phyloP scores from a whole-genome alignment of 2,797 vertebrate species.

The Phyllotis vaccarum region DNA sequence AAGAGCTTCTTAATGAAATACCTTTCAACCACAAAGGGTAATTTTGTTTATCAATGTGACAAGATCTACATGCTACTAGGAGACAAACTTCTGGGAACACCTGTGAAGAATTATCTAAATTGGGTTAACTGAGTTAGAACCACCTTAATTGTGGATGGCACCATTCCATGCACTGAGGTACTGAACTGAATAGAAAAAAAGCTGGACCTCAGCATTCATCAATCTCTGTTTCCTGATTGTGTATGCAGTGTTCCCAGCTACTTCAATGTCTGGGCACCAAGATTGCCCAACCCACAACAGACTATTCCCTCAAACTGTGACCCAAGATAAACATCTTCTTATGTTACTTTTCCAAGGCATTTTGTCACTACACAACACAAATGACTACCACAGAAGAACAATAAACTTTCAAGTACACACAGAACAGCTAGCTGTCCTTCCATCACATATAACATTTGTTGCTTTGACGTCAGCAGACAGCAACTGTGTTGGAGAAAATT shows the following conservation, averaged over 20 bases:
- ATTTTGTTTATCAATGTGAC: background rate
- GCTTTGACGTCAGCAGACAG: background rate
- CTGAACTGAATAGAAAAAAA: background rate
- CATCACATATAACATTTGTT: accelerated
- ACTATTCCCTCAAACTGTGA: background rate
- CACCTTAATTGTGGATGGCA: background rate
- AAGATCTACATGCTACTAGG: background rate
- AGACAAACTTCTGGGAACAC: background rate
- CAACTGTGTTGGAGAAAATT: background rate
- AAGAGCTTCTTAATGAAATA: background rate
- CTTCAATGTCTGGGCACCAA: background rate
- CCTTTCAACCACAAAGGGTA: background rate
- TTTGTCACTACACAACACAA: background rate
- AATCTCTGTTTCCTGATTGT: background rate
- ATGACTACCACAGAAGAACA: background rate
- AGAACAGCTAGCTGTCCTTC: too few relatives aligned
- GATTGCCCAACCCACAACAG: background rate
- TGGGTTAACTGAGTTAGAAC: background rate
- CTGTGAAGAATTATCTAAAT: background rate
- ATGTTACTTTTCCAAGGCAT: background rate
- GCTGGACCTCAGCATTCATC: background rate
- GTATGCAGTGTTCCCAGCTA: background rate
- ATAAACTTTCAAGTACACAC: accelerated
- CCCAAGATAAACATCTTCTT: background rate
- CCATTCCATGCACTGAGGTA: background rate